phyloP scores from a whole-genome alignment of 2,888 invertebrate genomes.

The Busseola fusca region DNA sequence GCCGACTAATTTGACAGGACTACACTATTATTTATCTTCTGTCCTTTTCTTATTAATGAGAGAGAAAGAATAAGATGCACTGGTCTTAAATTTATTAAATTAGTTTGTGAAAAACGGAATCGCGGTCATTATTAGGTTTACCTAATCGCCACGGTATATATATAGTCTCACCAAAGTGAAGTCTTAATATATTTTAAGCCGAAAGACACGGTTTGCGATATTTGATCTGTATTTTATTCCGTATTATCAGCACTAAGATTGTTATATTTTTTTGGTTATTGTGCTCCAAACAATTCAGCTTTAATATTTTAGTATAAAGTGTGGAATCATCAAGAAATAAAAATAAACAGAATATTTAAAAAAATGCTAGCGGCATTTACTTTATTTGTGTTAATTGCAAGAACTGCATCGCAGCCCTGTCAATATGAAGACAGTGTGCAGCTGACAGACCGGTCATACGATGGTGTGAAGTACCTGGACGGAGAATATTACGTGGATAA shows the following conservation, averaged over 20 bases:
- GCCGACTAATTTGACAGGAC: no score
- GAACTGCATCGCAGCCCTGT: constrained; percentile 46
- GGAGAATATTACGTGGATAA: constrained; percentile 70
- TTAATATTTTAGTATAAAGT: constrained; percentile 15
- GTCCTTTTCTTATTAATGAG: no score
- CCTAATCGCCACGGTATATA: no score
- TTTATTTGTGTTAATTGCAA: constrained; percentile 36
- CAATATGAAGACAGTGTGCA: constrained; percentile 33
- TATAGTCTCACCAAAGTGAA: not conserved
- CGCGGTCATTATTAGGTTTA: no score
- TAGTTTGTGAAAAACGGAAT: no score
- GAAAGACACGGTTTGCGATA: not conserved
- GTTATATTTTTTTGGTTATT: not conserved
- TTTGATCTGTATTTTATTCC: no score
- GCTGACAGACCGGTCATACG: constrained; percentile 34
- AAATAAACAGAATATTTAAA: not conserved
- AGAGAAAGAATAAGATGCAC: no score
- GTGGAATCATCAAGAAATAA: not conserved
- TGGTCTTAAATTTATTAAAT: no score
- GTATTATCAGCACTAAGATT: not conserved
- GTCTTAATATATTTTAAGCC: not conserved
- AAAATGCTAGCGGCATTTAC: constrained; percentile 30
- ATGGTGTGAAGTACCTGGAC: constrained; percentile 65
- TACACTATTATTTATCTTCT: no score
- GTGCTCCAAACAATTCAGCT: not conserved